Evolutionary conservation across 30 jellyfish, hydroid and myxozoan genomes (phyloP).

Genomic region (Sanderia malayensis): DNA sequence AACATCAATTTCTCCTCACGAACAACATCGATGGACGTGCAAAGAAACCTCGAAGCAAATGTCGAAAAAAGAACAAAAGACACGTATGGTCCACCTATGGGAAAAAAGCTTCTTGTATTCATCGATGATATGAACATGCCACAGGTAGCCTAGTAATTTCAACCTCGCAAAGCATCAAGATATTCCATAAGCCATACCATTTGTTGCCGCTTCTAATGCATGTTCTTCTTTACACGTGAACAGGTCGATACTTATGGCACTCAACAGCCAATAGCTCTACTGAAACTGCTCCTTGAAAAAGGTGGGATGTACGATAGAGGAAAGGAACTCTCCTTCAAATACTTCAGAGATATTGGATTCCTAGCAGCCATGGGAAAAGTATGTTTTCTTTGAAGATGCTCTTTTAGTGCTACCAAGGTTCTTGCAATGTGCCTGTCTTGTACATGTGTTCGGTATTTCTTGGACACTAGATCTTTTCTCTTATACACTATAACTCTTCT

Average conservation of each 20-base stretch:
- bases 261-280: constrained; percentile 96
- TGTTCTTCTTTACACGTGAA: no score
- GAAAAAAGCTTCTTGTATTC: constrained; percentile 90
- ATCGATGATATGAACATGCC: constrained; percentile 99
- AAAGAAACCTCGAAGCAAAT: constrained; percentile 92
- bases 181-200: no score
- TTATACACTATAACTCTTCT: no score
- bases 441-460: no score
- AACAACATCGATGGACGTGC: constrained; percentile 98
- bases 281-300: constrained; percentile 87
- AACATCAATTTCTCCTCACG: constrained; percentile 95
- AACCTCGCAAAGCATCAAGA: no score
- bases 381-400: constrained; percentile 17
- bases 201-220: no score
- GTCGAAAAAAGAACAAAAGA: constrained; percentile 98
- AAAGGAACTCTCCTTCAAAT: constrained; percentile 88
- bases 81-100: constrained; percentile 99
- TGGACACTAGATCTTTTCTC: no score
- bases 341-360: constrained; percentile 91
- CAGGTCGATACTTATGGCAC: constrained; percentile 99
- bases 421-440: no score
- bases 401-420: no score
- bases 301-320: constrained; percentile 99
- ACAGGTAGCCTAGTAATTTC: constrained; percentile 70
- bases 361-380: constrained; percentile 99